Conservation (phyloP, 2,888 invertebrate species). For the Drosophila merina region DNA sequence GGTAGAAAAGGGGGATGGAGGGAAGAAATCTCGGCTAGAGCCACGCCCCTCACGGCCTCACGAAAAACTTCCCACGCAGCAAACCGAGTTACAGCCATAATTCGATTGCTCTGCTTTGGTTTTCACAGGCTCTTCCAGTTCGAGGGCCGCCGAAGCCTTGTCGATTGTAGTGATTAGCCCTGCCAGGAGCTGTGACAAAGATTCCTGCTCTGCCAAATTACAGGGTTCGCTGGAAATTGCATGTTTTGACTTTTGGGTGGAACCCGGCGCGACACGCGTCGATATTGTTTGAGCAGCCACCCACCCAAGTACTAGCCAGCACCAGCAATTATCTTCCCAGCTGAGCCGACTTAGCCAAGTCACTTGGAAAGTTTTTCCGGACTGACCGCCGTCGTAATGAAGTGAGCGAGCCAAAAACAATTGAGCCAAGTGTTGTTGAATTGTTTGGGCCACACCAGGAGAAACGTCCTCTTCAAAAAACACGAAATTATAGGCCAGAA, state of each 20-base stretch:
- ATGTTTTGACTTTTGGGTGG: slow-evolving; percentile 66
- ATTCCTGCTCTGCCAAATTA: slow-evolving; percentile 42
- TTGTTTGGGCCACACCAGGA: slow-evolving; percentile 35
- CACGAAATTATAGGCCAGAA: too few species aligned
- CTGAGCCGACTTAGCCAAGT: slow-evolving; percentile 77
- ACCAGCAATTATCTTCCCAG: slow-evolving; percentile 38
- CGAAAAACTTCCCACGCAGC: slow-evolving; percentile 54
- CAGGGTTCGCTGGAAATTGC: slow-evolving; percentile 62
- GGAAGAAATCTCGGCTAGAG: slow-evolving; percentile 30
- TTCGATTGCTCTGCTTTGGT: slow-evolving; percentile 69
- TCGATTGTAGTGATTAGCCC: slow-evolving; percentile 81
- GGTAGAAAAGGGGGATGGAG: slow-evolving; percentile 13
- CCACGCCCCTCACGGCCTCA: slow-evolving; percentile 51
- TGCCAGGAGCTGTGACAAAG: slow-evolving; percentile 51
- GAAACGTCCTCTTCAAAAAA: background rate
- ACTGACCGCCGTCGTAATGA: slow-evolving; percentile 51
- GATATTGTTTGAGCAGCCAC: slow-evolving; percentile 8
- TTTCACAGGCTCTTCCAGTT: slow-evolving; percentile 7
- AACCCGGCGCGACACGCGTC: slow-evolving; percentile 57
- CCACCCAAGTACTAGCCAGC: slow-evolving; percentile 3
- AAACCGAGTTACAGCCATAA: slow-evolving; percentile 58
- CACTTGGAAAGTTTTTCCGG: slow-evolving; percentile 62
- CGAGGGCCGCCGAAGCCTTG: slow-evolving; percentile 53
- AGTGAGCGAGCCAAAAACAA: slow-evolving; percentile 32
- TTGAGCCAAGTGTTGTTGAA: slow-evolving; percentile 10